phyloP scores from a whole-genome alignment of 2,113 vertebrate species.

The Nothocercus nigrocapillus region DNA sequence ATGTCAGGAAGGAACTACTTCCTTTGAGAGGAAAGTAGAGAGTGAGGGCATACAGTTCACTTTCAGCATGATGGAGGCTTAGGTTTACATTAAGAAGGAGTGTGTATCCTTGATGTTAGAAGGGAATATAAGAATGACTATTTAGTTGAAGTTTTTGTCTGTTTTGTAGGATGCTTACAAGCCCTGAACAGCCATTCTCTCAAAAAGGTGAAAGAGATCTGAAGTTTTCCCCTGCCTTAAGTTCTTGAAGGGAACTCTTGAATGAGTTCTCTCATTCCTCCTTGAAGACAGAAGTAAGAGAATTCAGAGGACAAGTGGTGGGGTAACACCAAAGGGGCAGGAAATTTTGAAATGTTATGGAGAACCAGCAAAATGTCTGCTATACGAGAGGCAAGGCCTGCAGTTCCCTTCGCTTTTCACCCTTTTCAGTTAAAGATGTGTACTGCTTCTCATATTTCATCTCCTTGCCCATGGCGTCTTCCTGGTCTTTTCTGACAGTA shows the following conservation, averaged over 20 bases:
- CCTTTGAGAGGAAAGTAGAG: not conserved
- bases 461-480: not conserved
- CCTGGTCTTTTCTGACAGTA: not conserved
- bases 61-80: not conserved
- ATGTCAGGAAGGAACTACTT: not conserved
- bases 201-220: not conserved
- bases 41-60: not conserved
- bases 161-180: not conserved
- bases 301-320: not conserved
- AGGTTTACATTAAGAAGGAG: not conserved
- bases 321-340: not conserved
- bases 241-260: not conserved
- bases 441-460: not conserved
- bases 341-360: not conserved
- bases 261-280: not conserved
- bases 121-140: not conserved
- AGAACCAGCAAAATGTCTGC: not conserved
- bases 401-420: not conserved
- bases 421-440: not conserved
- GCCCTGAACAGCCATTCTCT: not conserved
- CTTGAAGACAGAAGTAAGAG: not conserved
- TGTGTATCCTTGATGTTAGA: not conserved
- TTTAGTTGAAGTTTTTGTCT: not conserved
- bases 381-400: not conserved
- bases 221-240: not conserved